Evolutionary conservation across 2,888 invertebrate species (phyloP).

Genomic region (Sepiola atlantica): DNA sequence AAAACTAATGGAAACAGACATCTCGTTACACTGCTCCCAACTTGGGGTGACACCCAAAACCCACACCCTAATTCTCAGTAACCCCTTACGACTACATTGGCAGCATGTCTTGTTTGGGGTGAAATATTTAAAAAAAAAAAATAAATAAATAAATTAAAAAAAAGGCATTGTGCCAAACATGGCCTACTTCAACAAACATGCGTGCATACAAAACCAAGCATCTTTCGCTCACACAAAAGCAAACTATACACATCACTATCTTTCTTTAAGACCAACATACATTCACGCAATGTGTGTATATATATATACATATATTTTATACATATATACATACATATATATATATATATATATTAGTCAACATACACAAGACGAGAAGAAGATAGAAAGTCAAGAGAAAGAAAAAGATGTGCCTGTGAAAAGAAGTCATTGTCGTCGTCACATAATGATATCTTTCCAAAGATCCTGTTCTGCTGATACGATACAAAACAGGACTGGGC

Average conservation of each 20-base stretch:
- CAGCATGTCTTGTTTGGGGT: too few species aligned
- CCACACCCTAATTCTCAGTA: too few species aligned
- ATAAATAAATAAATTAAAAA: too few species aligned
- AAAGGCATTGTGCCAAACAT: neutral
- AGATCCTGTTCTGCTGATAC: neutral
- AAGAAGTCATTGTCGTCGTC: neutral
- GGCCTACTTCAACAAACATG: neutral
- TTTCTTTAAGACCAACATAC: neutral
- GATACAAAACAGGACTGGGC: neutral
- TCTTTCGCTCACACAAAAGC: neutral
- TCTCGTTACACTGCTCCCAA: too few species aligned
- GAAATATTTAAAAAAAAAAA: too few species aligned
- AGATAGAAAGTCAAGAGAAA: neutral
- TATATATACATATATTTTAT: too few species aligned
- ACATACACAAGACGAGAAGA: neutral
- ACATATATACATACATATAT: too few species aligned
- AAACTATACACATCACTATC: neutral
- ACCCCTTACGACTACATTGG: too few species aligned
- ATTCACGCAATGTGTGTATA: neutral
- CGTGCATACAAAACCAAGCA: neutral
- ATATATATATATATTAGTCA: neutral
- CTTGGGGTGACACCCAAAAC: too few species aligned
- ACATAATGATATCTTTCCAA: slow-evolving; percentile 18
- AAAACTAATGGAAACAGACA: too few species aligned
- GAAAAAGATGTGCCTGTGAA: neutral